Evolutionary conservation across 2,888 invertebrate genomes (phyloP).

Genomic region (Phasia obesa): DNA sequence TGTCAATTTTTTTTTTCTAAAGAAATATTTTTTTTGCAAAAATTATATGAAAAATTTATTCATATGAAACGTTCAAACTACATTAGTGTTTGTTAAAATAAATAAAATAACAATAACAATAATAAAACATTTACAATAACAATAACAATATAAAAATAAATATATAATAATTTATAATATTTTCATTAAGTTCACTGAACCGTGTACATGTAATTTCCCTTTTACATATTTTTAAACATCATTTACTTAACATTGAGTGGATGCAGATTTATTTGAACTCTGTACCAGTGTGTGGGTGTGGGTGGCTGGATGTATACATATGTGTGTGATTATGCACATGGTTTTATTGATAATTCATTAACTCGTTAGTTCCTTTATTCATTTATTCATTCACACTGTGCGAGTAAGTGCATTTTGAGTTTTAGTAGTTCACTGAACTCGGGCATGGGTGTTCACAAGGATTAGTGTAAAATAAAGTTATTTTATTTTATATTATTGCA

Average conservation of each 20-base stretch:
- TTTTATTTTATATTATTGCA: too few relatives aligned
- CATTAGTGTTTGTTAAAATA: conserved; percentile 32
- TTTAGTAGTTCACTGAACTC: conserved; percentile 57
- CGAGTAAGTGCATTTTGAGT: not conserved
- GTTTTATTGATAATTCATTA: conserved; percentile 50
- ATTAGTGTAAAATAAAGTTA: conserved; percentile 38
- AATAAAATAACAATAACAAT: conserved; percentile 11
- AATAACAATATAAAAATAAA: conserved; percentile 24
- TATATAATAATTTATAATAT: conserved; percentile 34
- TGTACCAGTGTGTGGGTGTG: not conserved
- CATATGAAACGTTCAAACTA: conserved; percentile 32
- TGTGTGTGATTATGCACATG: not conserved
- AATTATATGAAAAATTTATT: conserved; percentile 30
- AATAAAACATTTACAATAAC: not conserved
- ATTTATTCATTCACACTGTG: not conserved
- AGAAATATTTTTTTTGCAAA: not conserved
- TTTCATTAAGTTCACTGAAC: conserved; percentile 67
- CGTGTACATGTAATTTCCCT: conserved; percentile 66
- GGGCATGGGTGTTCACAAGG: conserved; percentile 23
- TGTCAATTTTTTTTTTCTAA: not conserved
- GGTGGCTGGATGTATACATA: not conserved
- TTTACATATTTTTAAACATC: conserved; percentile 3
- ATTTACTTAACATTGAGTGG: conserved; percentile 18
- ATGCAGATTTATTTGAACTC: not conserved
- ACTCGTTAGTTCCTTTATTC: conserved; percentile 12